Evolutionary conservation across 23 tunicate species (phyloP).

Genomic region (Phallusia fumigata): DNA sequence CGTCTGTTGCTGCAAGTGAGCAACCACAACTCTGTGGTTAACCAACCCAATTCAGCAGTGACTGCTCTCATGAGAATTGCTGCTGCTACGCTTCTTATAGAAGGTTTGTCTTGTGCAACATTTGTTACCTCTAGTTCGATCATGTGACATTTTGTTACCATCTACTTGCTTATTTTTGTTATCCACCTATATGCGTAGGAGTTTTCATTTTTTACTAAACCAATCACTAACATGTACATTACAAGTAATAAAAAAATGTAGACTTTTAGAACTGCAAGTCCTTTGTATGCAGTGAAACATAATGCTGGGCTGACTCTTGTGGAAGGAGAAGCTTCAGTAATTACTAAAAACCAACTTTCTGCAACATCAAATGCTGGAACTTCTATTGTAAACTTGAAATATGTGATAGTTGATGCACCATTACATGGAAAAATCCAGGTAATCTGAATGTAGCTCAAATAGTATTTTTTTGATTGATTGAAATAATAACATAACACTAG

Average conservation of each 20-base stretch:
- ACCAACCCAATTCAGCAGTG: neutral
- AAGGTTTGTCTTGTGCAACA: neutral
- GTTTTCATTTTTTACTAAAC: too few species aligned
- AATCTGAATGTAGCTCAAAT: slow-evolving; percentile 4
- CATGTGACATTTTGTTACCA: too few species aligned
- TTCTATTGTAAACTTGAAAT: slow-evolving; percentile 32
- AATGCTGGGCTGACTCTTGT: slow-evolving; percentile 47
- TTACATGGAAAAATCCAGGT: slow-evolving; percentile 45
- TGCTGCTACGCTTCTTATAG: slow-evolving; percentile 14
- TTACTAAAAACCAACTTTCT: slow-evolving; percentile 28
- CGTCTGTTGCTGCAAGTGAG: slow-evolving; percentile 58
- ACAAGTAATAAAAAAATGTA: too few species aligned
- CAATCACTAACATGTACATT: too few species aligned
- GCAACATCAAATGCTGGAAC: slow-evolving; percentile 27
- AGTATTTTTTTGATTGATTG: neutral
- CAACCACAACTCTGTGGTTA: slow-evolving; percentile 7
- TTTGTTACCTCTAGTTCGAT: too few species aligned
- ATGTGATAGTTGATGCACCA: slow-evolving; percentile 23
- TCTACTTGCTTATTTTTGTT: too few species aligned
- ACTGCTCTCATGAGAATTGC: slow-evolving; percentile 48
- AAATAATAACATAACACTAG: too few species aligned
- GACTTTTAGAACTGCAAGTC: too few species aligned
- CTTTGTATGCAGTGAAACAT: slow-evolving; percentile 5
- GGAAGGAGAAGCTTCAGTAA: slow-evolving; percentile 36
- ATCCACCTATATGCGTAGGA: too few species aligned